Conservation (phyloP, 1,140 invertebrate species). For the Macrobrachium rosenbergii region DNA sequence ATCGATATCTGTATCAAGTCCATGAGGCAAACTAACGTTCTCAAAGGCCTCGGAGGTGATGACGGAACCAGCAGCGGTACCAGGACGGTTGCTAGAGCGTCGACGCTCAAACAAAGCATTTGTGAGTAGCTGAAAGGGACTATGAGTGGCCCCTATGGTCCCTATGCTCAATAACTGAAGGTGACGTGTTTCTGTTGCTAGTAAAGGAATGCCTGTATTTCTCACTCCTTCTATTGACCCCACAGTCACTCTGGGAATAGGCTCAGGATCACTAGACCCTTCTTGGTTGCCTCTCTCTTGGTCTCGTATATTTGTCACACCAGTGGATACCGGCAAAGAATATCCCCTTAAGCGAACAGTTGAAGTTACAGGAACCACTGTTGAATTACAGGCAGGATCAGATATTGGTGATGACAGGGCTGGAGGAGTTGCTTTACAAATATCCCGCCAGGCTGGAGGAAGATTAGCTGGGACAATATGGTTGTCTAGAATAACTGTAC, state of each 20-base stretch:
- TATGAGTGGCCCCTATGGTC: conserved; percentile 48
- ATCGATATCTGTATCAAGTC: conserved; percentile 68
- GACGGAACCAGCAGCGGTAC: conserved; percentile 30
- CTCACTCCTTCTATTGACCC: conserved; percentile 35
- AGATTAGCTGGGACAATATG: conserved; percentile 40
- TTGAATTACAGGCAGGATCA: conserved; percentile 23
- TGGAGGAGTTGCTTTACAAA: conserved; percentile 36
- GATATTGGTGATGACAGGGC: conserved; percentile 27
- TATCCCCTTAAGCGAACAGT: conserved; percentile 23
- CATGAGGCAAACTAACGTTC: conserved; percentile 59
- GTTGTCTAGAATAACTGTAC: conserved; percentile 75
- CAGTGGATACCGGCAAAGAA: conserved; percentile 23
- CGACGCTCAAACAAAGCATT: conserved; percentile 65
- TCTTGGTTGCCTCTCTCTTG: conserved; percentile 47
- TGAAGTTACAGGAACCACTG: conserved; percentile 8
- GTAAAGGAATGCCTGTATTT: conserved; percentile 27
- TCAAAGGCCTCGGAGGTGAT: conserved; percentile 34
- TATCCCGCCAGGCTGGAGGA: conserved; percentile 43
- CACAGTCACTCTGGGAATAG: conserved; percentile 31
- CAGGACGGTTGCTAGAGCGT: conserved; percentile 47
- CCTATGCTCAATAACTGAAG: conserved; percentile 51
- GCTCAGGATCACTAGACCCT: conserved; percentile 30
- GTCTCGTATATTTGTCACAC: conserved; percentile 26
- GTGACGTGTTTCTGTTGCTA: conserved; percentile 45
- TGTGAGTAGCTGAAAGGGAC: conserved; percentile 66